These are phyloP conservation scores for Homarus americanus DNA, from an alignment of 1,140 invertebrate genomes.

Conservation along the genomic window DNA sequence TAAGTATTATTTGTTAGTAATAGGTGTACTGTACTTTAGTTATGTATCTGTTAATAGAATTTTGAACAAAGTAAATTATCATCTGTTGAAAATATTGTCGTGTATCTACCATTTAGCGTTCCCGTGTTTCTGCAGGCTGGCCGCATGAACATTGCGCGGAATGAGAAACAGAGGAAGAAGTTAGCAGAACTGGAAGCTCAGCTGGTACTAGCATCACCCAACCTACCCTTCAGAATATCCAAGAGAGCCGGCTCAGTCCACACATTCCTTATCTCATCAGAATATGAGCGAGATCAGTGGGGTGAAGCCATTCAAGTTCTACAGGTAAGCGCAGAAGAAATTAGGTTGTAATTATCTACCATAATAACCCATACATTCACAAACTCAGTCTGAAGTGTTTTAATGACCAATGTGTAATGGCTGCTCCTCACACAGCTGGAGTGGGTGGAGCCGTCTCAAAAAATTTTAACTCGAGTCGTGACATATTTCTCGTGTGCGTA, in stretches of 20 bases:
- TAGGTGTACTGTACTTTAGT: too few relatives aligned
- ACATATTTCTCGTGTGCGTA: too few relatives aligned
- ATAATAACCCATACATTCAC: background rate
- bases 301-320: constrained; percentile 92
- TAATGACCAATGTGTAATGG: too few relatives aligned
- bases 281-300: constrained; percentile 96
- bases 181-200: constrained; percentile 92
- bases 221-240: constrained; percentile 86
- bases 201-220: constrained; percentile 92
- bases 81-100: too few relatives aligned
- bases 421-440: too few relatives aligned
- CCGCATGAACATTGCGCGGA: constrained; percentile 79
- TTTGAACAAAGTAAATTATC: too few relatives aligned
- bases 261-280: constrained; percentile 94
- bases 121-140: constrained; percentile 28
- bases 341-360: background rate
- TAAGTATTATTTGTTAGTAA: too few relatives aligned
- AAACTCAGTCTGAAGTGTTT: background rate
- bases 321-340: constrained; percentile 78
- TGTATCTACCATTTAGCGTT: too few relatives aligned
- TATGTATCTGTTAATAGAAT: too few relatives aligned
- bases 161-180: constrained; percentile 93
- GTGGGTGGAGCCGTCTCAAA: too few relatives aligned
- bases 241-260: constrained; percentile 83
- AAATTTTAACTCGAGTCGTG: too few relatives aligned